A percentile compares a stretch with the other conserved stretches of the same genome.
Evolutionary conservation across 1,140 invertebrate genomes (phyloP).

Genomic region (Capitella teleta): DNA sequence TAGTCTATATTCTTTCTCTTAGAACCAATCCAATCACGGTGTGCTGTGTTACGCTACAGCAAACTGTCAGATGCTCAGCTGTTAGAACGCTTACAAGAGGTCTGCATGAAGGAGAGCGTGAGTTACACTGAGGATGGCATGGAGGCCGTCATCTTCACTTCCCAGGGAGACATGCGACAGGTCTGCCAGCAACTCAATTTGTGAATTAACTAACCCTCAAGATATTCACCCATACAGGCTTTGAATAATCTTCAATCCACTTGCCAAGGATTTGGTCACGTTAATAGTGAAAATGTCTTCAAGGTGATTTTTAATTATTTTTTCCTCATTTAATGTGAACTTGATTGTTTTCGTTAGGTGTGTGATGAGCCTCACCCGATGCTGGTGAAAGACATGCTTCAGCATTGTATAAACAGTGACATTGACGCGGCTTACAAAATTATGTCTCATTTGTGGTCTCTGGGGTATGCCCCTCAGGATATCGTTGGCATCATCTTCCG

Average conservation of each 20-base stretch:
- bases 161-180: slow-evolving; percentile 95
- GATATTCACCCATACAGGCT: slow-evolving; percentile 45
- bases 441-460: slow-evolving; percentile 68
- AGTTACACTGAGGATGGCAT: slow-evolving; percentile 86
- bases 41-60: slow-evolving; percentile 91
- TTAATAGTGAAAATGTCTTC: slow-evolving; percentile 94
- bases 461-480: slow-evolving; percentile 89
- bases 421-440: slow-evolving; percentile 78
- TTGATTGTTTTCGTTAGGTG: slow-evolving; percentile 47
- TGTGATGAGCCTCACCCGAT: slow-evolving; percentile 98
- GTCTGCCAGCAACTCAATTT: slow-evolving; percentile 19
- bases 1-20: slow-evolving; percentile 1
- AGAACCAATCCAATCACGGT: slow-evolving; percentile 96
- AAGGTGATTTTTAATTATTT: slow-evolving; percentile 50
- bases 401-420: slow-evolving; percentile 67
- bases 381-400: slow-evolving; percentile 82
- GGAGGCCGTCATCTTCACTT: slow-evolving; percentile 93
- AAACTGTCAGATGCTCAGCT: slow-evolving; percentile 78
- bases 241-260: slow-evolving; percentile 98
- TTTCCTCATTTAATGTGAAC: neutral
- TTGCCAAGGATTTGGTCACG: slow-evolving; percentile 80
- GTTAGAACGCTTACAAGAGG: slow-evolving; percentile 62
- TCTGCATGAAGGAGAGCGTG: slow-evolving; percentile 64
- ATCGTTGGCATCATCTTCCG: slow-evolving; percentile 84
- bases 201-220: slow-evolving; percentile 6